Percentiles rank a stretch among this genome's conserved stretches.
Conservation (phyloP, 2,797 vertebrate genomes). For the Strix occidentalis region DNA sequence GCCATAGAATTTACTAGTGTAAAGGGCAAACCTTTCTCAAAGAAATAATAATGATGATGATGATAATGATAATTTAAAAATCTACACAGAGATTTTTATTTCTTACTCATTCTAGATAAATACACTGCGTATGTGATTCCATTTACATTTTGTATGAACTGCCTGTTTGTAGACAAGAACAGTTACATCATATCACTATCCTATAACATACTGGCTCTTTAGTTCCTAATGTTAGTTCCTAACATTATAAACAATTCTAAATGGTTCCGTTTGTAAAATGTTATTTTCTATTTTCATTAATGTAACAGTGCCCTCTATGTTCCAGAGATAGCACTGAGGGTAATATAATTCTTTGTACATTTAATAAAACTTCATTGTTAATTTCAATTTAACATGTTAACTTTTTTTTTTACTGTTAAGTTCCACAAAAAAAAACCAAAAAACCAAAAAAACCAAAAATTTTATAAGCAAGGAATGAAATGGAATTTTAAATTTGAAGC, state of each 20-base stretch:
- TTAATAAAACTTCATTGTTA: neutral
- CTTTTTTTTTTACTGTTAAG: neutral
- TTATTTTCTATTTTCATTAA: constrained; percentile 64
- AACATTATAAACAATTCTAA: neutral
- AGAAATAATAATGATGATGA: neutral
- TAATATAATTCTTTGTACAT: neutral
- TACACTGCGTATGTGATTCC: neutral
- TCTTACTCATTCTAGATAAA: neutral
- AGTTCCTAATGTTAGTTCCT: neutral
- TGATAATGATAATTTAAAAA: neutral
- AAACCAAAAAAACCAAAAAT: neutral
- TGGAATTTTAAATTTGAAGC: neutral
- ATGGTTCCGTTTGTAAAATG: neutral
- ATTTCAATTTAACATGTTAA: neutral
- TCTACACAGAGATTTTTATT: neutral
- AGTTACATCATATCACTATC: neutral
- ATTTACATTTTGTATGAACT: neutral
- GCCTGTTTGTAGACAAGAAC: neutral
- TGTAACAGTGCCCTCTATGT: constrained; percentile 71
- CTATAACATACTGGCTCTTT: neutral
- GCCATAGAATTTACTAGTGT: neutral
- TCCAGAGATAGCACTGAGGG: constrained; percentile 30
- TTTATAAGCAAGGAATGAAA: neutral
- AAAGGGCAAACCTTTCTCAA: neutral
- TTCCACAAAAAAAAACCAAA: neutral